Evolutionary conservation across 2,888 invertebrate species (phyloP).

Genomic region (Acanthopleura granulata): DNA sequence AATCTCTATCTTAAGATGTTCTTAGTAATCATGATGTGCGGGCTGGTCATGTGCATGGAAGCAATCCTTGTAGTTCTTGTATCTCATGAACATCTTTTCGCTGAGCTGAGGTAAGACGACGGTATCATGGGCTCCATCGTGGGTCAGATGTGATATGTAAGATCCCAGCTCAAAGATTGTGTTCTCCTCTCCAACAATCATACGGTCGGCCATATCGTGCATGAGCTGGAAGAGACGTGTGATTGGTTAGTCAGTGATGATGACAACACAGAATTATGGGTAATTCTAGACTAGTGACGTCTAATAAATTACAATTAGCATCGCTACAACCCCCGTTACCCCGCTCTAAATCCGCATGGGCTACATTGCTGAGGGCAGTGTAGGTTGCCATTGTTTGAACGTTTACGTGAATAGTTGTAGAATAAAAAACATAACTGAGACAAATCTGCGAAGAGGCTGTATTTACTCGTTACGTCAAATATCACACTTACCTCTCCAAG

Average conservation of each 20-base stretch:
- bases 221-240: not conserved
- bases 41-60: not conserved
- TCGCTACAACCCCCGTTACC: not conserved
- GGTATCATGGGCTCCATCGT: not conserved
- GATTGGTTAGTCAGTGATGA: no score
- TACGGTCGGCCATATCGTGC: conserved; percentile 16
- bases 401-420: not conserved
- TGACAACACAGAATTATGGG: no score
- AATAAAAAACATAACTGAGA: no score
- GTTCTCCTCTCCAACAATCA: conserved; percentile 16
- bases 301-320: no score
- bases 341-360: no score
- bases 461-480: no score
- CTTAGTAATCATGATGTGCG: no score
- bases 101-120: not conserved
- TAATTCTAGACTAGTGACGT: no score
- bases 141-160: not conserved
- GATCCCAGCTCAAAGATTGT: conserved; percentile 13
- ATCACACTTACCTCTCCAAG: no score
- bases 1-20: no score
- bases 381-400: not conserved
- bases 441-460: no score
- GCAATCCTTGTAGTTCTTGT: conserved; percentile 14
- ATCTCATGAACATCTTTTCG: not conserved
- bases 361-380: no score